Evolutionary conservation across 2,888 invertebrate species (phyloP), one percentile per base, ranked within the genome.

Genomic region (Himalopsyche japonica): DNA sequence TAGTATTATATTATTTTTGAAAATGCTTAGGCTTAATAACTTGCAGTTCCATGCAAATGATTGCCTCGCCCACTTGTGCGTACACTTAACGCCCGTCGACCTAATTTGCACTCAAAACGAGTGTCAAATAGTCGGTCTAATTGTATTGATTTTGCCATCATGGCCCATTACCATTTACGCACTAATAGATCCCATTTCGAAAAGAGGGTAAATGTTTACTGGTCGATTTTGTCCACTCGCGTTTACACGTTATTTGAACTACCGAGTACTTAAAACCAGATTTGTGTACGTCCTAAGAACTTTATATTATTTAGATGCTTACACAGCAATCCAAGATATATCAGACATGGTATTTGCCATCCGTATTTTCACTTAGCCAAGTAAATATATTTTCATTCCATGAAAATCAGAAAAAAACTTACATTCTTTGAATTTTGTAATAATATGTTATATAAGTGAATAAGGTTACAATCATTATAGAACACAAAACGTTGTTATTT

Each of bases 71-170:
- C 57, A 57, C 57, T 57, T 20, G 20, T 27, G 64, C 20, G 64
- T 64, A 70, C 27, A 70, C 30, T 27, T 70, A 3, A 27, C 30
- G 70, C 12, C 30, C 27, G 70, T 27, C 70, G 70, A 70, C 70
- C 70, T 70, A 70, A 70, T 70, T 70, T 70, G 70, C 70, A 70
- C 70, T 70, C 70, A 70, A 70, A 70, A 70, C 70, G 70, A 70
- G 70, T 70, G 70, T 70, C 70, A 70, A 70, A 70, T 70, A 70
- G 70, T 70, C 70, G 27, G 70, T 70, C 84, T 84, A 84, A 84
- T 84, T 82, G 84, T 84, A 84, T 84, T 80, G 84, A 82, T 84
- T 84, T 82, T 79, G 79, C 84, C 80, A 48, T 82, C 82, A 80
- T 84, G 82, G 79, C 82, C 70, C 80, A 48, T 80, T 80, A 70